Conservation (phyloP, 2,888 invertebrate genomes). For the Drosophila siamana region DNA sequence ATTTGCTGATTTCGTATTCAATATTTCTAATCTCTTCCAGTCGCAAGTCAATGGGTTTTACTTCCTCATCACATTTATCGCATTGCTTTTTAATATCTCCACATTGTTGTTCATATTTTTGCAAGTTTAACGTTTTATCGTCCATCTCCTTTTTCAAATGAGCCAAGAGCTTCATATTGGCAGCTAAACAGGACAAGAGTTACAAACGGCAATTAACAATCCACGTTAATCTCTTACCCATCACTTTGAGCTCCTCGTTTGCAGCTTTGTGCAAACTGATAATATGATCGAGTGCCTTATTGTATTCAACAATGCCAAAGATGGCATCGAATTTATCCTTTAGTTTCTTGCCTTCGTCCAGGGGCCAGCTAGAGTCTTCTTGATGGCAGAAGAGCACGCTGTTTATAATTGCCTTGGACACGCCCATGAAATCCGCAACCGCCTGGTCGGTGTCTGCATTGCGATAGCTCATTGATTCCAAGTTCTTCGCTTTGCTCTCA, state of each 20-base stretch:
- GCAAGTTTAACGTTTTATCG: conserved; percentile 87
- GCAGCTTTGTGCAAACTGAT: conserved; percentile 89
- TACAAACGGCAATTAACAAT: too few species aligned
- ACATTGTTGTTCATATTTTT: conserved; percentile 88
- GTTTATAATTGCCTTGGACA: conserved; percentile 97
- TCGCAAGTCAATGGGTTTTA: conserved; percentile 87
- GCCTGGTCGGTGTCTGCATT: conserved; percentile 91
- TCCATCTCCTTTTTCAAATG: conserved; percentile 88
- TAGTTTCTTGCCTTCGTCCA: conserved; percentile 96
- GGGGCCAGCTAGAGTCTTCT: conserved; percentile 98
- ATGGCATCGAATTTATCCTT: conserved; percentile 99
- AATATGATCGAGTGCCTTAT: conserved; percentile 93
- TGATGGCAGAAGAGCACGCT: conserved; percentile 99
- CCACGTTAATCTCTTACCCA: conserved; percentile 84
- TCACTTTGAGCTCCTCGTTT: conserved; percentile 86
- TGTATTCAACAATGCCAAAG: conserved; percentile 97
- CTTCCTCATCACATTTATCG: conserved; percentile 86
- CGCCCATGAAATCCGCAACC: conserved; percentile 90
- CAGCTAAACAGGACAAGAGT: conserved; percentile 86
- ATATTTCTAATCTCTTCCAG: conserved; percentile 86
- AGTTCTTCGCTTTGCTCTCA: conserved; percentile 69
- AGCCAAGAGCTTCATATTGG: conserved; percentile 86
- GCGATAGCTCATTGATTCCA: conserved; percentile 88
- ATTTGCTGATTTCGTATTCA: conserved; percentile 86
- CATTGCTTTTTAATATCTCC: conserved; percentile 88